A percentile compares a stretch with the other conserved stretches of the same genome.
Evolutionary conservation across 64 coral and sea anemone species (phyloP).

Genomic region (Pachyseris speciosa): DNA sequence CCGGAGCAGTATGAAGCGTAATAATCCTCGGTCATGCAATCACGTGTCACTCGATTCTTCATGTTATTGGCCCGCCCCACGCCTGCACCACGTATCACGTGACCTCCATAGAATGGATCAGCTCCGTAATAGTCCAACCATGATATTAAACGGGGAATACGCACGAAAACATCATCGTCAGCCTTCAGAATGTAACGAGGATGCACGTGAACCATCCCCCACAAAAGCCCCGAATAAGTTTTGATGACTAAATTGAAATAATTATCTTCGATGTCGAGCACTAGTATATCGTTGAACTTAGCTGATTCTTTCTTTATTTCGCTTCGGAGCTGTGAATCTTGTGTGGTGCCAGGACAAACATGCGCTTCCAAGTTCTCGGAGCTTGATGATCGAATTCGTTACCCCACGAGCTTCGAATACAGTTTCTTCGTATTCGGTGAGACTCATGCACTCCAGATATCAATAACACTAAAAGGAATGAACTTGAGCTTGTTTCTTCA

Average conservation of each 20-base stretch:
- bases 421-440: not conserved
- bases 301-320: constrained; percentile 6
- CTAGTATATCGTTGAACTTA: too few relatives aligned
- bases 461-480: not conserved
- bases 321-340: not conserved
- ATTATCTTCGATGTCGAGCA: not conserved
- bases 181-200: not conserved
- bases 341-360: too few relatives aligned
- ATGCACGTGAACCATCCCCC: not conserved
- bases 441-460: not conserved
- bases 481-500: not conserved
- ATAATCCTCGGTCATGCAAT: too few relatives aligned
- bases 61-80: not conserved
- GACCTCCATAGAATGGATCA: constrained; percentile 28
- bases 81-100: not conserved
- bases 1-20: constrained; percentile 6
- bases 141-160: not conserved
- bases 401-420: not conserved
- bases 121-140: not conserved
- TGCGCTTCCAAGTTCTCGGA: not conserved
- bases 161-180: constrained; percentile 18
- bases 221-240: not conserved
- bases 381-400: not conserved
- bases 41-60: not conserved
- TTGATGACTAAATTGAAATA: constrained; percentile 34